Evolutionary conservation across 2,888 invertebrate genomes (phyloP).

Genomic region (Scotopteryx bipunctaria): DNA sequence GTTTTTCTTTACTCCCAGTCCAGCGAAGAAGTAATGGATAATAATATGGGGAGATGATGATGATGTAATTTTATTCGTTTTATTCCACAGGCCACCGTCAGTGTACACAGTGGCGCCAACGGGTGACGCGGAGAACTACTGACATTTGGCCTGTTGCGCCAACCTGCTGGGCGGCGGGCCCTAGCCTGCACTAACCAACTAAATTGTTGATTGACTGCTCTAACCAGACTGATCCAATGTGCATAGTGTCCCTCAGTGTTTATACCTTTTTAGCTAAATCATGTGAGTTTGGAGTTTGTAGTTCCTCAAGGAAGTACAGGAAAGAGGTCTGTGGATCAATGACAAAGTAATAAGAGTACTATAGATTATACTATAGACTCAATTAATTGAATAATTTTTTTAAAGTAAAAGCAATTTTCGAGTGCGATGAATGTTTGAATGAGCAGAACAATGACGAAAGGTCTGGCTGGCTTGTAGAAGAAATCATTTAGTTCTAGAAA

Average conservation of each 20-base stretch:
- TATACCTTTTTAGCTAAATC: slow-evolving; percentile 21
- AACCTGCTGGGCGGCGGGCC: slow-evolving; percentile 50
- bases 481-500: too few species aligned
- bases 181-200: slow-evolving; percentile 38
- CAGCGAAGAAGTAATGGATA: too few species aligned
- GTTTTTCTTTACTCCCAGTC: too few species aligned
- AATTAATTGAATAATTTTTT: too few species aligned
- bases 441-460: too few species aligned
- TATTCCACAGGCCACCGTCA: slow-evolving; percentile 69
- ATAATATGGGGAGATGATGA: too few species aligned
- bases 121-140: slow-evolving; percentile 72
- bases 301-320: neutral
- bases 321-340: neutral
- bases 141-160: slow-evolving; percentile 65
- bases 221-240: slow-evolving; percentile 35
- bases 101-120: slow-evolving; percentile 74
- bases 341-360: too few species aligned
- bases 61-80: neutral
- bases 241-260: slow-evolving; percentile 34
- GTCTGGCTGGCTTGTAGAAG: too few species aligned
- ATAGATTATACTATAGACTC: neutral
- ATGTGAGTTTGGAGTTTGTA: slow-evolving; percentile 19
- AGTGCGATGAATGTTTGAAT: too few species aligned
- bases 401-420: too few species aligned
- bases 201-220: slow-evolving; percentile 27